Base-by-base conservation (phyloP, 2,888 invertebrate species). In the Stenchaetothrips biformis region DNA sequence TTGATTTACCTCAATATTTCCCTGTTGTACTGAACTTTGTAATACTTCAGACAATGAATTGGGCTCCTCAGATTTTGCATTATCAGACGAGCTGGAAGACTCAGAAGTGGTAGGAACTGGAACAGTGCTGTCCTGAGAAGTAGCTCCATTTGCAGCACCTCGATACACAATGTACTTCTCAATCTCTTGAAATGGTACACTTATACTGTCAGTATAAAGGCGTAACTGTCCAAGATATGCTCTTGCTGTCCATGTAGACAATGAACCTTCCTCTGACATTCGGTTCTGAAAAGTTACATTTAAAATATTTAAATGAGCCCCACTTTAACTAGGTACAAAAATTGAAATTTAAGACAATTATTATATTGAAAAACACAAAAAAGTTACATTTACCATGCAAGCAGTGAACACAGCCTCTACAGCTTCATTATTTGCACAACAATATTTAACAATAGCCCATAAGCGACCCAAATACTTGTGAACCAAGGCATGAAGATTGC, bases 391-490 rank as follows among this genome's bases (percentile, higher is more conserved):
- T 4, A 37, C 37, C 37, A 47, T 78, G 77, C 13, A 48, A 78
- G 53, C 59, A 18, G 49, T n/a, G 11, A 88, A 83, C 80, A 88
- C 84, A 77, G 84, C 82, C 79, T 87, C 86, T 18, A 88, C 83
- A 6, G 86, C 86, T 59, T 84, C 82, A 80, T 87, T 87, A 82
- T 86, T 86, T 9, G 83, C 83, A 78, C 88, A 86, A 84, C 88
- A 88, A 81, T 85, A 82, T 16, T 86, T 83, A 78, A 85, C 84
- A 79, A 88, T 84, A 13, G 85, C 84, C 80, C 86, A 84, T 78
- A 86, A 82, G 82, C 87, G 86, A 9, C 85, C 85, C 18, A 87
- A 80, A 77, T 85, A 84, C 21, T 83, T 82, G 48, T 85, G 83
- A 80, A 85, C 84, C 82, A 85, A 83, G 2, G 82, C 82, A 82